These are phyloP conservation scores for Peribatodes rhomboidaria DNA, from an alignment of 2,888 invertebrate genomes.

Conservation along the genomic window DNA sequence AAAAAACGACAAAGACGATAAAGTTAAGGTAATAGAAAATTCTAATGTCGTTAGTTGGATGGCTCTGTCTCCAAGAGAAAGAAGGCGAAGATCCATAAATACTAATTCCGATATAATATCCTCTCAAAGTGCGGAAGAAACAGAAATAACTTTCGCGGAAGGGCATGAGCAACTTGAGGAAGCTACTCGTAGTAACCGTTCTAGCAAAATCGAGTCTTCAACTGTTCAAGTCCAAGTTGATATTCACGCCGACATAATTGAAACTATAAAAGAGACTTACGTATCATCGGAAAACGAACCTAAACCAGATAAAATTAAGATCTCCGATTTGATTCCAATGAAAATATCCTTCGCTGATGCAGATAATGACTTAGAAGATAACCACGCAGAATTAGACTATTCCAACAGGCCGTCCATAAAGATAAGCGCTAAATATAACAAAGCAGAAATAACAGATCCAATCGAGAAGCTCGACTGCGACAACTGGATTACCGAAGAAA, in stretches of 20 bases:
- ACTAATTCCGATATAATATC: slow-evolving; percentile 20
- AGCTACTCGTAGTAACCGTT: neutral
- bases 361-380: slow-evolving; percentile 30
- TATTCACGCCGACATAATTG: slow-evolving; percentile 47
- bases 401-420: slow-evolving; percentile 27
- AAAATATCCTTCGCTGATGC: slow-evolving; percentile 36
- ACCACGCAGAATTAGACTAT: slow-evolving; percentile 41
- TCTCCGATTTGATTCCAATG: slow-evolving; percentile 27
- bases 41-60: slow-evolving; percentile 63
- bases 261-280: slow-evolving; percentile 27
- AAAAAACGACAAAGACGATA: slow-evolving; percentile 35
- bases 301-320: slow-evolving; percentile 12
- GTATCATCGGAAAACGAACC: slow-evolving; percentile 5
- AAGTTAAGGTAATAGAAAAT: slow-evolving; percentile 46
- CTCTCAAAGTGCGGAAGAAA: slow-evolving; percentile 5
- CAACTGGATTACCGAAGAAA: slow-evolving; percentile 59
- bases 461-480: slow-evolving; percentile 55
- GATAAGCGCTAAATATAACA: slow-evolving; percentile 23
- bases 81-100: slow-evolving; percentile 53
- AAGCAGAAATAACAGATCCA: slow-evolving; percentile 54
- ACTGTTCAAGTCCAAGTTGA: slow-evolving; percentile 53
- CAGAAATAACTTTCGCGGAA: slow-evolving; percentile 36
- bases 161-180: slow-evolving; percentile 17
- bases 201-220: slow-evolving; percentile 25
- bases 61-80: slow-evolving; percentile 69